These are phyloP conservation scores for Ceratoteleas bidentatus DNA, from an alignment of 1,140 invertebrate genomes.

Conservation along the genomic window DNA sequence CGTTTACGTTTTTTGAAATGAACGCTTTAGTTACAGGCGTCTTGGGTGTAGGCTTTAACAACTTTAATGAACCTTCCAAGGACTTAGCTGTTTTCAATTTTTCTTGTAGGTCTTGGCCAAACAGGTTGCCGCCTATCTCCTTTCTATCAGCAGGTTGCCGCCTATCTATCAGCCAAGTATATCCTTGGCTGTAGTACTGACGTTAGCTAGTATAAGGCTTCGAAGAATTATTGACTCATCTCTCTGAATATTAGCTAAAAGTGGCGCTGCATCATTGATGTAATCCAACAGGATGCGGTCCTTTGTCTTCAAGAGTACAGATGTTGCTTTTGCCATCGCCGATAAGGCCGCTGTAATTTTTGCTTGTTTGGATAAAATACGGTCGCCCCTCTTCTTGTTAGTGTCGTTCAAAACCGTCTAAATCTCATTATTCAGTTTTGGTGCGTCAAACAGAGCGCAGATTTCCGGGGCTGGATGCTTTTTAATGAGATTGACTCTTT, in stretches of 20 bases:
- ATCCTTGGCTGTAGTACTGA: not conserved
- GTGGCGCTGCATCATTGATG: no score
- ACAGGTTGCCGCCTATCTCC: not conserved
- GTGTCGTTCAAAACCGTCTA: no score
- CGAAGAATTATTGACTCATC: constrained; percentile 12
- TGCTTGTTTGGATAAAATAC: no score
- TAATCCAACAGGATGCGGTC: no score
- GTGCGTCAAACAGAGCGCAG: no score
- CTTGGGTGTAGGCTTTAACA: not conserved
- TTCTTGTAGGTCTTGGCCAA: constrained; percentile 6
- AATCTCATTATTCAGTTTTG: no score
- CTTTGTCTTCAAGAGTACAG: no score
- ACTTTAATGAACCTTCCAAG: not conserved
- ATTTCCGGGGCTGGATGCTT: no score
- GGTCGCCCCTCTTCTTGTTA: no score
- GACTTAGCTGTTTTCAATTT: constrained; percentile 1
- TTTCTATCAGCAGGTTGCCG: not conserved
- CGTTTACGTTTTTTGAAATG: constrained; percentile 19
- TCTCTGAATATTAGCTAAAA: not conserved
- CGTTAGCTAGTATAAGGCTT: not conserved
- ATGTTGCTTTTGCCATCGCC: no score
- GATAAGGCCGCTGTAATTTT: no score
- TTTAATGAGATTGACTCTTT: no score
- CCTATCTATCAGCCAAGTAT: not conserved
- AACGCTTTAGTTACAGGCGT: not conserved